Percentiles rank a stretch among this genome's conserved stretches.
Evolutionary conservation across 2,113 vertebrate genomes (phyloP).

Genomic region (Clarias magur): DNA sequence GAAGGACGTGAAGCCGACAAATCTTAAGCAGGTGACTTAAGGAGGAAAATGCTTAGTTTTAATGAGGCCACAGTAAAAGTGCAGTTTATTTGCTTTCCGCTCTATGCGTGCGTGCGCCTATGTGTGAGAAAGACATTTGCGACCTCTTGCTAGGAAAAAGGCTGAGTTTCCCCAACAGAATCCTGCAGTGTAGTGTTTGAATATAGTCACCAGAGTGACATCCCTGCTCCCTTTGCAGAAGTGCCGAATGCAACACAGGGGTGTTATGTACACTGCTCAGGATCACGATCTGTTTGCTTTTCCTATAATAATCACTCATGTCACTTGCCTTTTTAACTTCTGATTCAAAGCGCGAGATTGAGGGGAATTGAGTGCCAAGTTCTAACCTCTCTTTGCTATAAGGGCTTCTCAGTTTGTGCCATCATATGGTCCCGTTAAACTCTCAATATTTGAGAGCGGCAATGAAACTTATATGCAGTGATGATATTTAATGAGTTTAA

Average conservation of each 20-base stretch:
- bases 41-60: constrained; percentile 46
- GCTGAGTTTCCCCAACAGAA: background rate
- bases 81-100: constrained; percentile 30
- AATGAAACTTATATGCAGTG: background rate
- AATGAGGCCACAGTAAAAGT: constrained; percentile 23
- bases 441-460: background rate
- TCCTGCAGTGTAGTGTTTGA: constrained; percentile 4
- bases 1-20: constrained; percentile 3
- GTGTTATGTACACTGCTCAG: constrained; percentile 8
- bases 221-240: background rate
- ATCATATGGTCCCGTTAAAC: constrained; percentile 2
- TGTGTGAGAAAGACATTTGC: constrained; percentile 4
- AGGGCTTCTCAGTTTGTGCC: background rate
- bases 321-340: background rate
- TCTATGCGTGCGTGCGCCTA: background rate
- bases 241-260: constrained; percentile 20
- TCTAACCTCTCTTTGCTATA: no score
- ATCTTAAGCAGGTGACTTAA: constrained; percentile 39
- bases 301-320: constrained; percentile 23
- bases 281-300: constrained; percentile 18
- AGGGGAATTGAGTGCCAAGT: background rate
- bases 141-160: constrained; percentile 23
- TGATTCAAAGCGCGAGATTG: background rate
- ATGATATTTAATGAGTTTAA: background rate
- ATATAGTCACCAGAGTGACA: constrained; percentile 10